Conservation (phyloP, 2,797 vertebrate genomes). For the Premnoplex brunnescens region DNA sequence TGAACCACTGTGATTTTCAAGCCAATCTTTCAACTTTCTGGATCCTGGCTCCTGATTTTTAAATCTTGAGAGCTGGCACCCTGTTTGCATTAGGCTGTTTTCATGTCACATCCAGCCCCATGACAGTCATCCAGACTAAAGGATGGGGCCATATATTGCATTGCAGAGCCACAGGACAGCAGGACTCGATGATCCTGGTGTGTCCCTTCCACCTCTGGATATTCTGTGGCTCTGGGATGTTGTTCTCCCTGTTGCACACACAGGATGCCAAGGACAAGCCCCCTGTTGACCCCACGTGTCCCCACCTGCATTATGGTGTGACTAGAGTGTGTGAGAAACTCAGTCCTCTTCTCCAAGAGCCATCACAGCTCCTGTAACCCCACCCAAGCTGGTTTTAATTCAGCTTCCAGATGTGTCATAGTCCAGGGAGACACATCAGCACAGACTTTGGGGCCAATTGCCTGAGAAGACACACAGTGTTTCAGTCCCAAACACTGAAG, state of each 20-base stretch:
- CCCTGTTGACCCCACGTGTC: accelerated
- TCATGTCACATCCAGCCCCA: background rate
- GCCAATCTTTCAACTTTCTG: background rate
- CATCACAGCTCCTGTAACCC: accelerated
- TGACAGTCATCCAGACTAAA: background rate
- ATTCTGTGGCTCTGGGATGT: background rate
- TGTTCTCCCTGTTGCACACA: accelerated
- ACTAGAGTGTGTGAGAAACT: background rate
- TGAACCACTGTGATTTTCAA: background rate
- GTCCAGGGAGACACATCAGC: background rate
- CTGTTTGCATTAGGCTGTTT: background rate
- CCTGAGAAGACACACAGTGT: background rate
- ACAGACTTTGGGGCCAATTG: background rate
- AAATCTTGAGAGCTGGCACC: background rate
- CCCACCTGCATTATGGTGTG: accelerated
- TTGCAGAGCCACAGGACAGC: background rate
- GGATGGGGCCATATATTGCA: accelerated
- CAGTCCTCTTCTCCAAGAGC: background rate
- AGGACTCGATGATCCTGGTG: background rate
- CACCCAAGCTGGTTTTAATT: background rate
- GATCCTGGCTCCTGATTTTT: background rate
- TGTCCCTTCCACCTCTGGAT: background rate
- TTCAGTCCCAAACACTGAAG: background rate
- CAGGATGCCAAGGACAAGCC: accelerated
- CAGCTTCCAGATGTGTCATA: accelerated